These are phyloP conservation scores for Apostichopus californicus DNA, from an alignment of 35 echinoderm and acorn worm genomes.

Conservation along the genomic window DNA sequence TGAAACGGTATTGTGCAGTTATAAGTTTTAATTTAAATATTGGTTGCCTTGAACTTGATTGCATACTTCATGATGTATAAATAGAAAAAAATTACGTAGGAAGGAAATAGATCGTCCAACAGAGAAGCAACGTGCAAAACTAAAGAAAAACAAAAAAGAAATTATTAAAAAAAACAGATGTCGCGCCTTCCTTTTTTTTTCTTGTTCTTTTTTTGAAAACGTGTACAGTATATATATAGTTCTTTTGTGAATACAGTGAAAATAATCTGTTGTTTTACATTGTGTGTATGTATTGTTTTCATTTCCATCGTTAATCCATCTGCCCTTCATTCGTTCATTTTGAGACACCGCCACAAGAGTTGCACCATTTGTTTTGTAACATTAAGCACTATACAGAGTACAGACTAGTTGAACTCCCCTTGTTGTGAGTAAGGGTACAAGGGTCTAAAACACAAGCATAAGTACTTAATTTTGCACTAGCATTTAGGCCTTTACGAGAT, in stretches of 20 bases:
- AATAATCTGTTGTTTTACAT: conserved; percentile 42
- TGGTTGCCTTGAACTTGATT: conserved; percentile 41
- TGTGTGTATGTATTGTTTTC: too few species aligned
- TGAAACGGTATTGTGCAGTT: conserved; percentile 18
- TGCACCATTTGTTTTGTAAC: too few species aligned
- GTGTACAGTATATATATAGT: conserved; percentile 35
- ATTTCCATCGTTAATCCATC: too few species aligned
- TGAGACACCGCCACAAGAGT: too few species aligned
- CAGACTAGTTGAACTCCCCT: too few species aligned
- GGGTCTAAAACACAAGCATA: too few species aligned
- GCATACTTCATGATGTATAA: conserved; percentile 45
- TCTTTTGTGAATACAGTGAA: conserved; percentile 39
- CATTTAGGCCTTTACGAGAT: too few species aligned
- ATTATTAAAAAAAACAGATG: not conserved
- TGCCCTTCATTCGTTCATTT: too few species aligned
- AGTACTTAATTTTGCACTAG: too few species aligned
- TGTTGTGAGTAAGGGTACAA: too few species aligned
- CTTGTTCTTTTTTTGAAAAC: not conserved
- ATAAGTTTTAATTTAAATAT: conserved; percentile 3
- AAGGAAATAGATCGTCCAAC: conserved; percentile 19
- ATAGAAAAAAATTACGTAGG: conserved; percentile 2
- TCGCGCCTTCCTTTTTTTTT: conserved; percentile 26
- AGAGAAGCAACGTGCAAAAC: conserved; percentile 31
- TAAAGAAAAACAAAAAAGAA: not conserved
- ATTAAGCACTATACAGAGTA: too few species aligned